Evolutionary conservation across 2,888 invertebrate genomes (phyloP).

Genomic region (Acronicta alni): DNA sequence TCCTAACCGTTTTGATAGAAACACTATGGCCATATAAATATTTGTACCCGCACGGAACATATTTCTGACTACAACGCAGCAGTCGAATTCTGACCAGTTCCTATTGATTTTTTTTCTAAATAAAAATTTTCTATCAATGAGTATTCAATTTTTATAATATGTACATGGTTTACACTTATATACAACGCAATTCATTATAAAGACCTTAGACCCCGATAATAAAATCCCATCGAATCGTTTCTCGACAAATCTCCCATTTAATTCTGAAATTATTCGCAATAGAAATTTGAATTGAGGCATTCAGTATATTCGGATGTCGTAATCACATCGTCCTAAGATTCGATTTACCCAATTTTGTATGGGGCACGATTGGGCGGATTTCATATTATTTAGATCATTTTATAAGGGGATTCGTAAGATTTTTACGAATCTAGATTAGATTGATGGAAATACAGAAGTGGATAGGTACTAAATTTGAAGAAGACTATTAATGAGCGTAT

Average conservation of each 20-base stretch:
- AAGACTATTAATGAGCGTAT: background rate
- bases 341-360: slow-evolving; percentile 65
- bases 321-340: slow-evolving; percentile 66
- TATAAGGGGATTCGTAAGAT: slow-evolving; percentile 16
- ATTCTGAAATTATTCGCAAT: slow-evolving; percentile 68
- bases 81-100: too few relatives aligned
- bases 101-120: slow-evolving; percentile 11
- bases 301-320: slow-evolving; percentile 64
- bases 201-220: slow-evolving; percentile 56
- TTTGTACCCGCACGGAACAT: too few relatives aligned
- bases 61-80: too few relatives aligned
- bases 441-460: too few relatives aligned
- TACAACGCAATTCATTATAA: slow-evolving; percentile 29
- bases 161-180: slow-evolving; percentile 26
- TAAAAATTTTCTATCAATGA: slow-evolving; percentile 14
- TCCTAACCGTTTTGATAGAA: too few relatives aligned
- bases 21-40: too few relatives aligned
- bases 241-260: slow-evolving; percentile 64
- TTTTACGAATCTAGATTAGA: slow-evolving; percentile 13
- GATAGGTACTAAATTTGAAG: too few relatives aligned
- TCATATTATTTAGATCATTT: slow-evolving; percentile 51
- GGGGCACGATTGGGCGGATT: slow-evolving; percentile 55
- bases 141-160: slow-evolving; percentile 35
- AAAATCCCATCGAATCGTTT: slow-evolving; percentile 67
- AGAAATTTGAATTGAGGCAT: slow-evolving; percentile 67